A percentile compares a stretch with the other conserved stretches of the same genome.
phyloP scores from a whole-genome alignment of 2,888 invertebrate species.

The Thyatira batis region DNA sequence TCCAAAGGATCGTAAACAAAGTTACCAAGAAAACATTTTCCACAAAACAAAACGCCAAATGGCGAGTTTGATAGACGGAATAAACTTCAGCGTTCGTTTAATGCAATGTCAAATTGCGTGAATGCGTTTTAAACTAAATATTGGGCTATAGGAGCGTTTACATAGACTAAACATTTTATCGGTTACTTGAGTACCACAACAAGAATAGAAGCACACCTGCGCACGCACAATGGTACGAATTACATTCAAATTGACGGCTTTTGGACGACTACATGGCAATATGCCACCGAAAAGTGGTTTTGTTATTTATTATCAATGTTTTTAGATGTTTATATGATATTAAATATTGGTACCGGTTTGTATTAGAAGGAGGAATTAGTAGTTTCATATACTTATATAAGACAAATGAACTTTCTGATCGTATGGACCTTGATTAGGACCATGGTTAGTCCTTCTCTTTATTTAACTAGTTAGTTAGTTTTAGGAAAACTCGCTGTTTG shows the following conservation, averaged over 20 bases:
- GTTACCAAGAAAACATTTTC: not conserved
- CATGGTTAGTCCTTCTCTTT: too few relatives aligned
- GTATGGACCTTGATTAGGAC: too few relatives aligned
- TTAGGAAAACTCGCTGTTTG: too few relatives aligned
- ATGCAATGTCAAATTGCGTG: constrained; percentile 19
- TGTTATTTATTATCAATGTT: not conserved
- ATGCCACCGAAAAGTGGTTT: not conserved
- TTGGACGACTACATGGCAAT: not conserved
- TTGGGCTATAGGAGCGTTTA: constrained; percentile 22
- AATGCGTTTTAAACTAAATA: constrained; percentile 38
- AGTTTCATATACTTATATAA: too few relatives aligned
- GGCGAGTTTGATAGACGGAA: not conserved
- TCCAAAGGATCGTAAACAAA: too few relatives aligned
- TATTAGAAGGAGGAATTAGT: too few relatives aligned
- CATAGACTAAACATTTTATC: constrained; percentile 50
- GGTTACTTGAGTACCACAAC: constrained; percentile 27
- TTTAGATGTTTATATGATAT: not conserved
- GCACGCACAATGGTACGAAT: constrained; percentile 17
- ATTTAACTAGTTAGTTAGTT: too few relatives aligned
- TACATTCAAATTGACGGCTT: constrained; percentile 1
- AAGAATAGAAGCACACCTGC: constrained; percentile 22
- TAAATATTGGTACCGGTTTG: too few relatives aligned
- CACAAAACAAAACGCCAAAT: not conserved
- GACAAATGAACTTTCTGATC: too few relatives aligned
- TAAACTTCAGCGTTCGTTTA: not conserved